Percentiles rank a stretch among this genome's conserved stretches.
Conservation (phyloP, 2,888 invertebrate species). For the Epinotia brunnichana region DNA sequence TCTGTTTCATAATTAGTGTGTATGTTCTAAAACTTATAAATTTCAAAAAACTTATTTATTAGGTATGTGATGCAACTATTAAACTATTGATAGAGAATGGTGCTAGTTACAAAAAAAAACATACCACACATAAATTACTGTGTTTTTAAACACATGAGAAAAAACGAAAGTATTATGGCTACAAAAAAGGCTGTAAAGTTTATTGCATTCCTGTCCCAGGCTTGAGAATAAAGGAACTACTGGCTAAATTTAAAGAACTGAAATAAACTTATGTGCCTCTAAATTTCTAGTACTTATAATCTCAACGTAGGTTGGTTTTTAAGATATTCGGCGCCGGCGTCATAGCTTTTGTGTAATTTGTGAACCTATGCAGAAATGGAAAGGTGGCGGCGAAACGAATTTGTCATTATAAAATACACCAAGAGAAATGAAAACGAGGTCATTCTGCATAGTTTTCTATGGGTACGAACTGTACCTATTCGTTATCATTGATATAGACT, state of each 20-base stretch:
- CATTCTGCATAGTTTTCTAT: background rate
- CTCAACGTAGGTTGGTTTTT: background rate
- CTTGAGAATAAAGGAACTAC: conserved; percentile 17
- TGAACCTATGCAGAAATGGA: background rate
- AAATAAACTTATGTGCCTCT: background rate
- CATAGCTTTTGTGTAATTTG: background rate
- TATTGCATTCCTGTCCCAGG: conserved; percentile 36
- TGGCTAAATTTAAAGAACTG: background rate
- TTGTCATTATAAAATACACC: background rate
- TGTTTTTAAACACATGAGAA: background rate
- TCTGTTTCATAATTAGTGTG: conserved; percentile 25
- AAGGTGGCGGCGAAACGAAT: background rate
- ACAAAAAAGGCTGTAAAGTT: conserved; percentile 9
- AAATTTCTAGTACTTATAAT: background rate
- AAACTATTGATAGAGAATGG: conserved; percentile 16
- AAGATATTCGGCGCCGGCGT: background rate
- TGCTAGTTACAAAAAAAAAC: conserved; percentile 20
- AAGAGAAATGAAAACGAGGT: background rate
- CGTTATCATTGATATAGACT: background rate
- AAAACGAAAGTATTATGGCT: conserved; percentile 9
- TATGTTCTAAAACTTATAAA: conserved; percentile 3
- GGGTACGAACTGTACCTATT: background rate
- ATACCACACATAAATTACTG: background rate
- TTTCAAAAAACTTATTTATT: conserved; percentile 13
- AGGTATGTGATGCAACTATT: conserved; percentile 5